phyloP scores from a whole-genome alignment of 2,888 invertebrate species.

The Parnassius smintheus region DNA sequence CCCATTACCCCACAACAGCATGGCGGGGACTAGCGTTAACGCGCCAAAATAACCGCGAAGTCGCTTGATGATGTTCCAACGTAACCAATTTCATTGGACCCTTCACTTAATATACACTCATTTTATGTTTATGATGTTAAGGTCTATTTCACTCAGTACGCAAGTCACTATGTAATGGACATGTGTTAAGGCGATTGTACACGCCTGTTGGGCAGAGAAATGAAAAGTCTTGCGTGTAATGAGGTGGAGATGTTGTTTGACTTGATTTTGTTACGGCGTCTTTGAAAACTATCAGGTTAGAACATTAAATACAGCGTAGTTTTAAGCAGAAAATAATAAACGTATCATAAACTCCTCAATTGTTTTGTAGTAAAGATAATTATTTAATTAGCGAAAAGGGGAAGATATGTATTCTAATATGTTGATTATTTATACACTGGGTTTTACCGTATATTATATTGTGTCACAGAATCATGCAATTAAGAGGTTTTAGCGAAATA shows the following conservation, averaged over 20 bases:
- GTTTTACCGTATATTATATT: too few relatives aligned
- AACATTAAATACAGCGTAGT: slow-evolving; percentile 19
- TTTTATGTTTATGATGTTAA: slow-evolving; percentile 8
- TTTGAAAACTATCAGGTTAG: slow-evolving; percentile 24
- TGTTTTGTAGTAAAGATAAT: too few relatives aligned
- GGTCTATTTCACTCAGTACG: neutral
- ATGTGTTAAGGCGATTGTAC: slow-evolving; percentile 48
- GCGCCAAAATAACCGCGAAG: slow-evolving; percentile 39
- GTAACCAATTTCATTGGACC: slow-evolving; percentile 28
- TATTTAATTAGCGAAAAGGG: too few relatives aligned
- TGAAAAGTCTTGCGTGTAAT: slow-evolving; percentile 58
- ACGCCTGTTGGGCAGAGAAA: slow-evolving; percentile 57
- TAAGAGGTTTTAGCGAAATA: too few relatives aligned
- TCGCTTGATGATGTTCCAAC: slow-evolving; percentile 37
- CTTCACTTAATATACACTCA: neutral
- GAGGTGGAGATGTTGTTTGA: slow-evolving; percentile 41
- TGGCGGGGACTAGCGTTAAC: slow-evolving; percentile 30
- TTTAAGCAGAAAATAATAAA: too few relatives aligned
- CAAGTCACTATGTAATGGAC: slow-evolving; percentile 34
- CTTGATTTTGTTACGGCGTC: slow-evolving; percentile 42
- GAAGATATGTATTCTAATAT: too few relatives aligned
- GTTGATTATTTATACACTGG: too few relatives aligned
- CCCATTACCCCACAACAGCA: slow-evolving; percentile 46
- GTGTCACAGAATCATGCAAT: too few relatives aligned
- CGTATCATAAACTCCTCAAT: too few relatives aligned